Conservation (phyloP, 2,113 vertebrate genomes). For the Aspidoscelis tigris region DNA sequence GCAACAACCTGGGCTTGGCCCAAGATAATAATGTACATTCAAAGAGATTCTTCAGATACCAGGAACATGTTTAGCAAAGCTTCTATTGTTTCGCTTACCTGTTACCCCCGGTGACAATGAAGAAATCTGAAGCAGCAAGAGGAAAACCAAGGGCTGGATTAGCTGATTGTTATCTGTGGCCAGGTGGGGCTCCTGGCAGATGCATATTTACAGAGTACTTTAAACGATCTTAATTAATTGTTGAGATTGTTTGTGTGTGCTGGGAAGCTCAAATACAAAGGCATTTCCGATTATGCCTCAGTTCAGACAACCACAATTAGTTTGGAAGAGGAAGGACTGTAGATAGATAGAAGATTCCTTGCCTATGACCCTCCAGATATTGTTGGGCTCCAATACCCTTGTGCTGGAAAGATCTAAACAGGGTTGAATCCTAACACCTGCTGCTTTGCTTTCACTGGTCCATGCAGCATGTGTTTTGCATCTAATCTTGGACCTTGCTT, state of each 20-base stretch:
- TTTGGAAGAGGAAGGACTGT: slow-evolving; percentile 14
- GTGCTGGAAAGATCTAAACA: no score
- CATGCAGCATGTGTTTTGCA: no score
- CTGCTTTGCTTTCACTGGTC: no score
- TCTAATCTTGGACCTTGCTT: no score
- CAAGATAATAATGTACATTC: slow-evolving; percentile 69
- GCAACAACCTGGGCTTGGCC: slow-evolving; percentile 65
- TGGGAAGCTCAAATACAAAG: slow-evolving; percentile 39
- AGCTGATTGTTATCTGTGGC: slow-evolving; percentile 61
- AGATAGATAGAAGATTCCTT: neutral
- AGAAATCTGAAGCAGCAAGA: slow-evolving; percentile 67
- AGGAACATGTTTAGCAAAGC: slow-evolving; percentile 65
- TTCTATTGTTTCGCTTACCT: slow-evolving; percentile 59
- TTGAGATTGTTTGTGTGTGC: slow-evolving; percentile 41
- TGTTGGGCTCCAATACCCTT: no score
- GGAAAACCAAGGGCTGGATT: slow-evolving; percentile 48
- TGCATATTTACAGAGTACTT: slow-evolving; percentile 52
- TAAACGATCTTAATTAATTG: slow-evolving; percentile 58
- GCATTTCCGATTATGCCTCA: slow-evolving; percentile 42
- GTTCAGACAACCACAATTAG: slow-evolving; percentile 28
- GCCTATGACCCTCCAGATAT: no score
- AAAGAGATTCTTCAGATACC: slow-evolving; percentile 69
- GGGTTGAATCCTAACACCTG: no score
- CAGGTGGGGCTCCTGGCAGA: slow-evolving; percentile 23
- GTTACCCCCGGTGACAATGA: slow-evolving; percentile 59